These are phyloP conservation scores for Hyperopisus bebe DNA, from an alignment of 2,113 vertebrate genomes.

Conservation along the genomic window DNA sequence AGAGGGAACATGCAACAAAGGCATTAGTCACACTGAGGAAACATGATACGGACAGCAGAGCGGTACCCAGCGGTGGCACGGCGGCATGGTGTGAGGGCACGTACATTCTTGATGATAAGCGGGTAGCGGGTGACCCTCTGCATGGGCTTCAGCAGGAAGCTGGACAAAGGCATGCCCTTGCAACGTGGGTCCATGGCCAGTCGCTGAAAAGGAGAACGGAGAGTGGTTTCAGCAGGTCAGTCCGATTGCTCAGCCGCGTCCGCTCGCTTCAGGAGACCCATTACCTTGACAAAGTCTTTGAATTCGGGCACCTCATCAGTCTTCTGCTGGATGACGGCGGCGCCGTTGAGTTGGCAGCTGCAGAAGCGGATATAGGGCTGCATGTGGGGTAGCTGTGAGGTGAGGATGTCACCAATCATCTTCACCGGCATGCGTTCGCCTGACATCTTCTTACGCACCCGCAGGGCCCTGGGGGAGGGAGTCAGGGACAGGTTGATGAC, in stretches of 20 bases:
- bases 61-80: background rate
- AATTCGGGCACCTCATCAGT: constrained; percentile 90
- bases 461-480: constrained; percentile 70
- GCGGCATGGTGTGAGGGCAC: background rate
- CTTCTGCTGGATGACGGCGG: constrained; percentile 94
- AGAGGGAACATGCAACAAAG: background rate
- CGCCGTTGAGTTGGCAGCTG: constrained; percentile 94
- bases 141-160: constrained; percentile 97
- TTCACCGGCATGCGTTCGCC: constrained; percentile 97
- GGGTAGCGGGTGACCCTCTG: constrained; percentile 52
- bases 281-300: constrained; percentile 94
- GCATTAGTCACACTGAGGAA: background rate
- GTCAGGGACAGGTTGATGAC: background rate
- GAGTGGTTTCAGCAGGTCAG: background rate
- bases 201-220: constrained; percentile 62
- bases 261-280: background rate
- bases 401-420: constrained; percentile 97
- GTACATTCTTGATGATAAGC: constrained; percentile 16
- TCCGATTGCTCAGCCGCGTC: background rate
- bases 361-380: constrained; percentile 98
- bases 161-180: constrained; percentile 97
- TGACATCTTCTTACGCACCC: constrained; percentile 98
- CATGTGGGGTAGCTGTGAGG: constrained; percentile 96
- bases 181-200: constrained; percentile 94
- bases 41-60: background rate